Evolutionary conservation across 1,140 invertebrate genomes (phyloP).

Genomic region (Polypedilum vanderplanki): DNA sequence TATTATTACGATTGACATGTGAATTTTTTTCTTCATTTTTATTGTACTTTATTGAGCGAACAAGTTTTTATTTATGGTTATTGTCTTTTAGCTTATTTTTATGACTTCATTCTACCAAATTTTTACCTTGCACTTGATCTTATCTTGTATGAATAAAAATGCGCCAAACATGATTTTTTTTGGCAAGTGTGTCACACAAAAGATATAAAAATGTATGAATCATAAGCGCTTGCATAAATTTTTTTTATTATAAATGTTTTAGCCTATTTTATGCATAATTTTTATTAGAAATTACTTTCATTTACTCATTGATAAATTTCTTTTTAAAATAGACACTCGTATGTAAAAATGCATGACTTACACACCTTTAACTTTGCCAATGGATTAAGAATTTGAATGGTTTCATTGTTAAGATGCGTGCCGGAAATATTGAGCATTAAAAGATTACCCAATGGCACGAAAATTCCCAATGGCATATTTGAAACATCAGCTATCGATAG

Average conservation of each 20-base stretch:
- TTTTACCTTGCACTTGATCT: no score
- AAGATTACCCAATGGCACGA: slow-evolving; percentile 48
- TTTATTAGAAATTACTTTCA: no score
- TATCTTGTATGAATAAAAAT: no score
- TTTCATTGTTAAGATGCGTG: slow-evolving; percentile 45
- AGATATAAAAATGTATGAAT: background rate
- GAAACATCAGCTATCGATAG: slow-evolving; percentile 51
- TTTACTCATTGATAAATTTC: no score
- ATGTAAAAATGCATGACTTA: no score
- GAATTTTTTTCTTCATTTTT: no score
- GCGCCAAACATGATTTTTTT: background rate
- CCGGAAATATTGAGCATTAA: slow-evolving; percentile 52
- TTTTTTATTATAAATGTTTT: background rate
- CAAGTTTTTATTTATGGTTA: no score
- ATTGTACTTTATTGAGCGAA: no score
- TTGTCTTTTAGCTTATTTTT: no score
- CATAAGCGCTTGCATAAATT: background rate
- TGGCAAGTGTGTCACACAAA: slow-evolving; percentile 1
- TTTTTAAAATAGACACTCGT: no score
- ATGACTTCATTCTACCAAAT: no score
- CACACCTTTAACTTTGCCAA: slow-evolving; percentile 42
- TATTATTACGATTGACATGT: no score
- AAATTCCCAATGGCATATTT: slow-evolving; percentile 46
- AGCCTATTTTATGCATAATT: background rate
- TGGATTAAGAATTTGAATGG: slow-evolving; percentile 42